Conservation (phyloP, 2,888 invertebrate species). For the Caenorhabditis wallacei region DNA sequence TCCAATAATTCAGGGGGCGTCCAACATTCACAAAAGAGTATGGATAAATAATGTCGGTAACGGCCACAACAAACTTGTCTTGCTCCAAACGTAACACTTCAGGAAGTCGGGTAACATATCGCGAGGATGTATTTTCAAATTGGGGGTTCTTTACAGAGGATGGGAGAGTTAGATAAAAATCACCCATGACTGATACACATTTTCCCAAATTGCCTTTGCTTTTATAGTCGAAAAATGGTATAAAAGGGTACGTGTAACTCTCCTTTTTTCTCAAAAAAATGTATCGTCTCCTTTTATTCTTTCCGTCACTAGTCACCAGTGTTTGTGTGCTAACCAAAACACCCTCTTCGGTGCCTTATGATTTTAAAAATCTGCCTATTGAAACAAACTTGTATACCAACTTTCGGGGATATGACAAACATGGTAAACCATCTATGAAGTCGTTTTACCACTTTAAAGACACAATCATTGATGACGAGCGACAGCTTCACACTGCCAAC, state of each 20-base stretch:
- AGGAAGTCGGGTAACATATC: conserved; percentile 7
- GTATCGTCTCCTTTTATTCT: not conserved
- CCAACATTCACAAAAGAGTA: conserved; percentile 7
- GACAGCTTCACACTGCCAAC: not conserved
- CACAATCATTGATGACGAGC: not conserved
- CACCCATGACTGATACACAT: too few species aligned
- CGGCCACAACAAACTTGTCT: conserved; percentile 4
- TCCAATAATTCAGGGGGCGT: not conserved
- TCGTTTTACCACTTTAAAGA: not conserved
- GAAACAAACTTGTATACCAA: not conserved
- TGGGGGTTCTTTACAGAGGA: conserved; percentile 6
- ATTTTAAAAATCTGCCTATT: not conserved
- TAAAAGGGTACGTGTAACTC: not conserved
- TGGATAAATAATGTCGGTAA: conserved; percentile 15
- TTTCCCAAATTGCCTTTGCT: not conserved
- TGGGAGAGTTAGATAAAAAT: conserved; percentile 21
- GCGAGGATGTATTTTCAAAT: conserved; percentile 24
- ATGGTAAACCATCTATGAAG: not conserved
- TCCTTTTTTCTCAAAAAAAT: not conserved
- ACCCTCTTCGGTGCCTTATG: not conserved
- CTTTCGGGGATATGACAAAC: not conserved
- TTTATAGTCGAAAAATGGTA: conserved; percentile 85
- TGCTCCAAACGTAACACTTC: conserved; percentile 13
- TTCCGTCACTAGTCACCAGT: too few species aligned
- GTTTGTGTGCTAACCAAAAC: not conserved